Conservation (phyloP, 2,113 vertebrate species). For the Limnothrissa miodon region DNA sequence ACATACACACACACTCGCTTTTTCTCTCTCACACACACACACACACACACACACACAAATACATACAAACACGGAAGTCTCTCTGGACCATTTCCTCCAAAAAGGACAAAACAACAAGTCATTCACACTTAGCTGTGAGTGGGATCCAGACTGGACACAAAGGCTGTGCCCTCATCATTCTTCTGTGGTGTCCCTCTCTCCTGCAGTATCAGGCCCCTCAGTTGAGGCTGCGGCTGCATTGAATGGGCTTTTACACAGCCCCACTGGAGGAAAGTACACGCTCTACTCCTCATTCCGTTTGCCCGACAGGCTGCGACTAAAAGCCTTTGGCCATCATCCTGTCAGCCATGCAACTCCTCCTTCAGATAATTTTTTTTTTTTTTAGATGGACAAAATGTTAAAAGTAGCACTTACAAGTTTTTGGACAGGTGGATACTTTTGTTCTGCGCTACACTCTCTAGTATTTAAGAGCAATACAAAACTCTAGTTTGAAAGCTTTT, state of each 20-base stretch:
- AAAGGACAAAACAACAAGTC: conserved; percentile 30
- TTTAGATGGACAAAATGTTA: background rate
- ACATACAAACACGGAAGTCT: conserved; percentile 10
- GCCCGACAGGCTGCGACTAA: background rate
- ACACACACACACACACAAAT: background rate
- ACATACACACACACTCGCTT: background rate
- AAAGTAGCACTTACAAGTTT: background rate
- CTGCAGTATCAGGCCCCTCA: background rate
- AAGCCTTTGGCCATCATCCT: background rate
- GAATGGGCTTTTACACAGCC: background rate
- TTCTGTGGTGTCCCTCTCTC: conserved; percentile 40
- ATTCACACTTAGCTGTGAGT: conserved; percentile 53
- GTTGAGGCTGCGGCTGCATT: background rate
- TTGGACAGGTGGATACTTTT: background rate
- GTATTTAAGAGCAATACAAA: background rate
- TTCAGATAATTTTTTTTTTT: background rate
- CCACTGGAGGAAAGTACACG: background rate
- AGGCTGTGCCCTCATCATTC: conserved; percentile 48
- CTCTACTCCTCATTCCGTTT: background rate
- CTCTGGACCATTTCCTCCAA: conserved; percentile 34
- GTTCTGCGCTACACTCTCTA: background rate
- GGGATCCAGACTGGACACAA: conserved; percentile 46
- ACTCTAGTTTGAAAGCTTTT: background rate
- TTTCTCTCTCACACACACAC: too few relatives aligned
- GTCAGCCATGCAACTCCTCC: background rate